Evolutionary conservation across 1,140 invertebrate genomes (phyloP).

Genomic region (Pogonus chalceus): DNA sequence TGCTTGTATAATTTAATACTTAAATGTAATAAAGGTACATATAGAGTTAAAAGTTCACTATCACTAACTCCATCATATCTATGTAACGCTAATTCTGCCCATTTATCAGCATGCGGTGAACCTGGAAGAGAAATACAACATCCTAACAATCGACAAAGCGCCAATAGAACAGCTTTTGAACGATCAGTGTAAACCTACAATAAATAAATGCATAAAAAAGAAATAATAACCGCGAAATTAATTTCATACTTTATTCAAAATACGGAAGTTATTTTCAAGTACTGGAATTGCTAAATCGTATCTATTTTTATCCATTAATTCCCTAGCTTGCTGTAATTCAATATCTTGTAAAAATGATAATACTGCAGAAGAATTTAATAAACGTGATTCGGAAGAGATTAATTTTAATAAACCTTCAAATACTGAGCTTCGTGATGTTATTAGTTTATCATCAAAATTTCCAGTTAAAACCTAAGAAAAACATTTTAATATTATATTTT

Average conservation of each 20-base stretch:
- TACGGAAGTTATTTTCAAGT: slow-evolving; percentile 58
- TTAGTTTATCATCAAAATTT: slow-evolving; percentile 64
- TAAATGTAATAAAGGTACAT: slow-evolving; percentile 58
- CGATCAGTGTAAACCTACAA: slow-evolving; percentile 55
- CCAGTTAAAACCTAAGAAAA: slow-evolving; percentile 47
- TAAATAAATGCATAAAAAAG: slow-evolving; percentile 3
- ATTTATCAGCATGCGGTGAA: slow-evolving; percentile 50
- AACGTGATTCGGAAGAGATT: slow-evolving; percentile 43
- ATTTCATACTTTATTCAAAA: slow-evolving; percentile 53
- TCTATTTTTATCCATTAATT: slow-evolving; percentile 47
- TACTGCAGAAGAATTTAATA: slow-evolving; percentile 50
- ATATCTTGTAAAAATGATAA: slow-evolving; percentile 56
- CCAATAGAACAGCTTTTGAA: slow-evolving; percentile 53
- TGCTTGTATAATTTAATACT: slow-evolving; percentile 57
- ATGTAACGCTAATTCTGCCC: slow-evolving; percentile 56
- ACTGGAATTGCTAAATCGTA: slow-evolving; percentile 51
- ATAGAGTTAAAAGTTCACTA: slow-evolving; percentile 51
- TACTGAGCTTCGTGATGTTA: slow-evolving; percentile 54
- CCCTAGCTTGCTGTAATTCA: slow-evolving; percentile 51
- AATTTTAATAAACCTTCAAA: slow-evolving; percentile 59
- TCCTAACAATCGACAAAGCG: slow-evolving; percentile 60
- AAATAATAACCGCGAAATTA: not conserved
- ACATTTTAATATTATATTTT: not conserved
- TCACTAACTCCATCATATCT: slow-evolving; percentile 55
- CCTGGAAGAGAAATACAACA: slow-evolving; percentile 42